Evolutionary conservation across 2,888 invertebrate species (phyloP).

Genomic region (Tortricodes alternella): DNA sequence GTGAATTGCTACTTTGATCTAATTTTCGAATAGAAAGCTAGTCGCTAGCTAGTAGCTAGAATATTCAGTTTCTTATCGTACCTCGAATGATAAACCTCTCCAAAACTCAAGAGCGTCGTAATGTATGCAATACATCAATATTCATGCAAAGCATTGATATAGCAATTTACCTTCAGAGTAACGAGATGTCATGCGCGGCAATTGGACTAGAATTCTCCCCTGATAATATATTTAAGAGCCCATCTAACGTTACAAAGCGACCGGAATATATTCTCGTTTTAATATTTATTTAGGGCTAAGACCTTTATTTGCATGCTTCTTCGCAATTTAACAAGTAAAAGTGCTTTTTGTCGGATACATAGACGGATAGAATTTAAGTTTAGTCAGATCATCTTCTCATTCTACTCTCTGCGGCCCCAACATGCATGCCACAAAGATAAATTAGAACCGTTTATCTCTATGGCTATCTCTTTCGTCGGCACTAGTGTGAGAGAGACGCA

Average conservation of each 20-base stretch:
- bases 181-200: neutral
- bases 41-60: no score
- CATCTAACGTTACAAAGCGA: neutral
- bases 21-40: no score
- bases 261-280: conserved; percentile 3
- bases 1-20: neutral
- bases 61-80: neutral
- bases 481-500: no score
- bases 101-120: neutral
- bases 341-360: no score
- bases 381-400: no score
- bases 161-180: conserved; percentile 1
- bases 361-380: no score
- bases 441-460: no score
- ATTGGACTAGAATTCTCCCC: neutral
- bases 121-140: conserved; percentile 8
- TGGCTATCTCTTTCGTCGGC: no score
- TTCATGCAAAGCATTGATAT: conserved; percentile 14
- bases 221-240: conserved; percentile 1
- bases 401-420: no score
- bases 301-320: neutral
- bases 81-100: neutral
- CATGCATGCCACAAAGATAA: no score
- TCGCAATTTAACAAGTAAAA: neutral
- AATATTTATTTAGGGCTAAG: conserved; percentile 5